A percentile compares a stretch with the other conserved stretches of the same genome.
Conservation (phyloP, 2,113 vertebrate genomes). For the Tupaia tana region DNA sequence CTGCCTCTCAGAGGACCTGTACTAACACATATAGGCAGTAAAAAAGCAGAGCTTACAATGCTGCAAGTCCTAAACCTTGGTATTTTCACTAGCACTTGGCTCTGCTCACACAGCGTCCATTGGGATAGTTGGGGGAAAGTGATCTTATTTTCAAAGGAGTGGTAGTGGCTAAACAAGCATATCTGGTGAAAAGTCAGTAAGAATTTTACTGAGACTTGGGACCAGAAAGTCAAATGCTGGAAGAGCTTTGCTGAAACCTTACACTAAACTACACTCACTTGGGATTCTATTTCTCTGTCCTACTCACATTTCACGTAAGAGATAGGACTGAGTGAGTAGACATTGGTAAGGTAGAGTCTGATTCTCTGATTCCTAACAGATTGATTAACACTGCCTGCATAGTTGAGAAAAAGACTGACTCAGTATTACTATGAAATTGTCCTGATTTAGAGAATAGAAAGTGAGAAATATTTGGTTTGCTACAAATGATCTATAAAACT, state of each 20-base stretch:
- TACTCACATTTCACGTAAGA: constrained; percentile 18
- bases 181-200: background rate
- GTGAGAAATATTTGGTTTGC: constrained; percentile 70
- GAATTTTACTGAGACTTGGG: constrained; percentile 33
- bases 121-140: background rate
- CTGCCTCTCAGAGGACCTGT: background rate
- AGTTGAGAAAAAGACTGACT: constrained; percentile 46
- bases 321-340: constrained; percentile 11
- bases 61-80: background rate
- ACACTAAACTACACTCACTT: background rate
- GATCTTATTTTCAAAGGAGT: constrained; percentile 4
- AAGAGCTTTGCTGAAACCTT: constrained; percentile 40
- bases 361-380: background rate
- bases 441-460: constrained; percentile 66
- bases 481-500: constrained; percentile 75
- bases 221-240: constrained; percentile 46
- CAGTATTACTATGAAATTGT: constrained; percentile 48
- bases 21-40: background rate
- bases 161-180: background rate
- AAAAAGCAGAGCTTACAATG: background rate
- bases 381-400: background rate
- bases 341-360: background rate
- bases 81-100: background rate
- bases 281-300: background rate
- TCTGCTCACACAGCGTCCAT: background rate